These are phyloP conservation scores for Peromyscus maniculatus DNA, from an alignment of 2,113 vertebrate genomes.

Conservation along the genomic window DNA sequence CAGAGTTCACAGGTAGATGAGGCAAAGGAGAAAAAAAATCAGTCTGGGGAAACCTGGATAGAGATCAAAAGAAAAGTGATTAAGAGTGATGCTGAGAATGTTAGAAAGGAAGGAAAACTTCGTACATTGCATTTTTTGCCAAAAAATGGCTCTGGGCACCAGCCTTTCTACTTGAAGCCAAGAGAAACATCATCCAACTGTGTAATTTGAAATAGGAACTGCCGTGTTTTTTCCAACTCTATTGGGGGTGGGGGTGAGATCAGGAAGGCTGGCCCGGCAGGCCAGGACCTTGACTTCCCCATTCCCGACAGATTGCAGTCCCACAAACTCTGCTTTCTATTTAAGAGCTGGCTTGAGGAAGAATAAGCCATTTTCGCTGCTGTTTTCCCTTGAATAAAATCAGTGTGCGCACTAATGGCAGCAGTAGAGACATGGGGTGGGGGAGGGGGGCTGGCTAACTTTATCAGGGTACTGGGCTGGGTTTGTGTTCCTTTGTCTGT, in stretches of 20 bases:
- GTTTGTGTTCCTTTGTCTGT: background rate
- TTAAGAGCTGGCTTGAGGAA: background rate
- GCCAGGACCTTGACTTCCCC: background rate
- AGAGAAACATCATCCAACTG: constrained; percentile 70
- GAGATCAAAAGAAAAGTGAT: constrained; percentile 56
- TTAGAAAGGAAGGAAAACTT: background rate
- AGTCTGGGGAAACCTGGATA: constrained; percentile 23
- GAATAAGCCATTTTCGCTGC: background rate
- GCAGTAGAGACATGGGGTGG: constrained; percentile 1
- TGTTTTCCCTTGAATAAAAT: constrained; percentile 43
- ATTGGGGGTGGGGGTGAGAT: background rate
- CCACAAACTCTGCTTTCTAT: background rate
- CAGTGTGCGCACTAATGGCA: background rate
- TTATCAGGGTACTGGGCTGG: background rate
- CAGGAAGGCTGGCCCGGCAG: background rate
- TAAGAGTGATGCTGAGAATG: constrained; percentile 59
- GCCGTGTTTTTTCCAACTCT: constrained; percentile 35
- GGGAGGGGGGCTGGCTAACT: background rate
- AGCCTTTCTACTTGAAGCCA: constrained; percentile 72
- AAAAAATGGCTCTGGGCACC: constrained; percentile 69
- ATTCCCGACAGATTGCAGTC: background rate
- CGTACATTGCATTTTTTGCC: constrained; percentile 58
- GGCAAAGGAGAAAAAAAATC: constrained; percentile 18
- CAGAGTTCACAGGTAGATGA: constrained; percentile 9
- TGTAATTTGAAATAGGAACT: constrained; percentile 54